A percentile compares a stretch with the other conserved stretches of the same genome.
Evolutionary conservation across 2,888 invertebrate species (phyloP).

Genomic region (Drosophila falleni): DNA sequence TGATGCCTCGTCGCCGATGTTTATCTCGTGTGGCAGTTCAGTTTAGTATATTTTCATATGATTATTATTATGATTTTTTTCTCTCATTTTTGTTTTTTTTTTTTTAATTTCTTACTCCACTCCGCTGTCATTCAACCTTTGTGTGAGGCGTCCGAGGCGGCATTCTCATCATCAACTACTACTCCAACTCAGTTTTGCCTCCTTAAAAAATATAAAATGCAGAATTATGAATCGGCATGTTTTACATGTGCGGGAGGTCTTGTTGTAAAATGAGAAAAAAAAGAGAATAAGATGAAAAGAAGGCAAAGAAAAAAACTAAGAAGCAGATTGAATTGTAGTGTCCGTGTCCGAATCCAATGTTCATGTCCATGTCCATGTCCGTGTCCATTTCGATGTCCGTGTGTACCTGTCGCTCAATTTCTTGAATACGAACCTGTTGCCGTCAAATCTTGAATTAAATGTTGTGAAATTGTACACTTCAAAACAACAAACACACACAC

Average conservation of each 20-base stretch:
- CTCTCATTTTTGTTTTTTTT: conserved; percentile 6
- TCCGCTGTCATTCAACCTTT: conserved; percentile 67
- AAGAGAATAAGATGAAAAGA: conserved; percentile 15
- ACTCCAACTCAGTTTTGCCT: conserved; percentile 58
- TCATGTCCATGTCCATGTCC: conserved; percentile 10
- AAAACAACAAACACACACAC: conserved; percentile 60
- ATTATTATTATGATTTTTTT: conserved; percentile 23
- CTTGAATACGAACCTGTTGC: conserved; percentile 54
- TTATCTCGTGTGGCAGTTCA: conserved; percentile 60
- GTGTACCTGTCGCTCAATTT: conserved; percentile 73
- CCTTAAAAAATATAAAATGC: conserved; percentile 67
- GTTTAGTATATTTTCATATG: conserved; percentile 45
- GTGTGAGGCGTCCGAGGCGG: conserved; percentile 52
- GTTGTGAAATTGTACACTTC: conserved; percentile 83
- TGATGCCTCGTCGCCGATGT: conserved; percentile 39
- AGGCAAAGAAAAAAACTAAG: conserved; percentile 7
- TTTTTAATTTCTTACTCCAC: conserved; percentile 17
- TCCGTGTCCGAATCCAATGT: conserved; percentile 15
- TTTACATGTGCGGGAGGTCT: conserved; percentile 83
- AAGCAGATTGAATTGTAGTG: conserved; percentile 41
- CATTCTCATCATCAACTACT: conserved; percentile 55
- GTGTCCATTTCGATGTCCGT: conserved; percentile 16
- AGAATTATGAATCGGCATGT: conserved; percentile 83
- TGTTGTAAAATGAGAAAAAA: conserved; percentile 46
- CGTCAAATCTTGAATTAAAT: conserved; percentile 79